These are phyloP conservation scores for Dendrophyllia cribrosa DNA, from an alignment of 64 coral and sea anemone genomes.

Conservation along the genomic window DNA sequence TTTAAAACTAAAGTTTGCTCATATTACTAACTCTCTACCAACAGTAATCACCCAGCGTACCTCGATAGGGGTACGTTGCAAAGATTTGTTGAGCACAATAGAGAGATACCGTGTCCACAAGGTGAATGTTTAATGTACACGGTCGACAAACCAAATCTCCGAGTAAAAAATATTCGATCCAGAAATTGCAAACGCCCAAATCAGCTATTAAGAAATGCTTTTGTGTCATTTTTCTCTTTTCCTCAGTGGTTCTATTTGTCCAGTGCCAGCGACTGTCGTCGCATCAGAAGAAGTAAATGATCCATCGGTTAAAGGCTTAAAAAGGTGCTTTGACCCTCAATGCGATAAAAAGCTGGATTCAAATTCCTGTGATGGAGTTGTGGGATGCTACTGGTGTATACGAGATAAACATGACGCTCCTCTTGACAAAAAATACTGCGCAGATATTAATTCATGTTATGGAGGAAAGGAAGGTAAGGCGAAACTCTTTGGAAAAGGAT, in stretches of 20 bases:
- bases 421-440: background rate
- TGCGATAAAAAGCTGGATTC: background rate
- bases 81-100: too few species aligned
- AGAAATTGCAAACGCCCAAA: too few species aligned
- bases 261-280: conserved; percentile 1
- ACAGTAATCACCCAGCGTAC: too few species aligned
- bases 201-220: too few species aligned
- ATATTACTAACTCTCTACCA: too few species aligned
- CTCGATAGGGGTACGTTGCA: too few species aligned
- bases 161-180: too few species aligned
- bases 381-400: conserved; percentile 24
- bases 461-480: background rate
- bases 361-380: conserved; percentile 14
- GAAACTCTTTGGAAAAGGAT: too few species aligned
- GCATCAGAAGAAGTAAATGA: background rate
- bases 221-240: background rate
- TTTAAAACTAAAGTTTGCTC: too few species aligned
- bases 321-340: conserved; percentile 26
- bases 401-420: background rate
- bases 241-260: background rate
- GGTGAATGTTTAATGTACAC: too few species aligned
- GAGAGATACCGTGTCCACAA: too few species aligned
- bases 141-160: too few species aligned
- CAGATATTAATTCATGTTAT: background rate
- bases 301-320: background rate